Conservation (phyloP, 2,797 vertebrate species). For the Crocodylus rhombifer region DNA sequence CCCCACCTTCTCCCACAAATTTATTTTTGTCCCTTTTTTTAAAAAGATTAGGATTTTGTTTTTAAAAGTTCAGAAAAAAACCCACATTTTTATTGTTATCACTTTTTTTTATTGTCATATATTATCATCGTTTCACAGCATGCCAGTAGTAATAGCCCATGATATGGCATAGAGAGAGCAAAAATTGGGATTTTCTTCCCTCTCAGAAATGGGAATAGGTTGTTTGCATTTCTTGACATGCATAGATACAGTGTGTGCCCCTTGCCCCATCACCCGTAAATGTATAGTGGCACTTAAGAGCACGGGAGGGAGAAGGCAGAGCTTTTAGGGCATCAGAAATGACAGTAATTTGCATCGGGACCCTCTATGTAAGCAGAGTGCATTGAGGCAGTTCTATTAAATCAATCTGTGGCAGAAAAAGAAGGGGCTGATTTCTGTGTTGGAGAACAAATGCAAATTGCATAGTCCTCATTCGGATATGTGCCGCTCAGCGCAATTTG, state of each 20-base stretch:
- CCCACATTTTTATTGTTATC: too few relatives aligned
- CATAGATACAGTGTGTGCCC: constrained; percentile 63
- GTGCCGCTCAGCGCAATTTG: background rate
- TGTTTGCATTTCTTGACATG: constrained; percentile 54
- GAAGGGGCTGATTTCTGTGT: constrained; percentile 8
- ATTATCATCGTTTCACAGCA: constrained; percentile 43
- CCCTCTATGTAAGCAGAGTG: background rate
- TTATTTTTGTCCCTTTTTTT: too few relatives aligned
- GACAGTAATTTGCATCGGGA: constrained; percentile 59
- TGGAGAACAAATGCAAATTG: constrained; percentile 2
- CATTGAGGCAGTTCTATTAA: constrained; percentile 58
- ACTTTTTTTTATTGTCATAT: constrained; percentile 26
- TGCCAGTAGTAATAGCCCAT: constrained; percentile 51
- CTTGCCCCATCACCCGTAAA: constrained; percentile 67
- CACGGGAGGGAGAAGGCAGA: constrained; percentile 58
- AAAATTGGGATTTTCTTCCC: constrained; percentile 22
- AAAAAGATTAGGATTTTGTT: too few relatives aligned
- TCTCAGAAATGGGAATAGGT: constrained; percentile 39
- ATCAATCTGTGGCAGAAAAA: constrained; percentile 26
- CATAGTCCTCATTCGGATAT: constrained; percentile 27
- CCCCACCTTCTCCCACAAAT: too few relatives aligned
- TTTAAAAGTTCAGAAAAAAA: too few relatives aligned
- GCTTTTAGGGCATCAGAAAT: constrained; percentile 73
- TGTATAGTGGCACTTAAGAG: constrained; percentile 70
- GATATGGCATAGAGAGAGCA: background rate